phyloP scores from a whole-genome alignment of 2,113 vertebrate species.

The Cyanistes caeruleus region DNA sequence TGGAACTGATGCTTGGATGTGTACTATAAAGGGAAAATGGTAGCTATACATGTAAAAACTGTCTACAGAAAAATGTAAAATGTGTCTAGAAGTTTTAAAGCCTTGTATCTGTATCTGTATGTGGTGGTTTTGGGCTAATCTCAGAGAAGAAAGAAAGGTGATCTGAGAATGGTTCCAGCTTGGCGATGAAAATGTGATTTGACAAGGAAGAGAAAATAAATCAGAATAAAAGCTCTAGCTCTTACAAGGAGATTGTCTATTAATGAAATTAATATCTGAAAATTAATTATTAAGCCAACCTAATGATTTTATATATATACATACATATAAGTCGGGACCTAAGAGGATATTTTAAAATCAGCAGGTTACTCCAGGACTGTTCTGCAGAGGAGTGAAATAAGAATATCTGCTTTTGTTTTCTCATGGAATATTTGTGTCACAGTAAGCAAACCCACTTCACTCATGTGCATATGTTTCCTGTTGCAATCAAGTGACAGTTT shows the following conservation, averaged over 20 bases:
- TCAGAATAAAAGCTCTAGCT: background rate
- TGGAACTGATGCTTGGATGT: background rate
- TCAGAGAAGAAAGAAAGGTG: background rate
- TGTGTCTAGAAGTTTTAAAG: background rate
- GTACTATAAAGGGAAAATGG: background rate
- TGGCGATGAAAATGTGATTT: conserved; percentile 2
- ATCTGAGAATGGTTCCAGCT: background rate
- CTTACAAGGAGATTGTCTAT: background rate
- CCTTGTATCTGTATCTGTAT: background rate
- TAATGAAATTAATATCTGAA: background rate
- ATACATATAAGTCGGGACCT: background rate
- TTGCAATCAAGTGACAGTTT: background rate
- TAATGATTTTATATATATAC: background rate
- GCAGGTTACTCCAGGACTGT: background rate
- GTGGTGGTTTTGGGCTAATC: background rate
- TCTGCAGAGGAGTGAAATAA: background rate
- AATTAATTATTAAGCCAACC: background rate
- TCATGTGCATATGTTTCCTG: background rate
- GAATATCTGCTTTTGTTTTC: background rate
- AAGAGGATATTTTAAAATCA: background rate
- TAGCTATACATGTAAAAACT: background rate
- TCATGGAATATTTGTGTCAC: background rate
- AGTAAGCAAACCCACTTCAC: background rate
- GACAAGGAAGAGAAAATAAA: background rate
- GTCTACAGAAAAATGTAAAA: background rate